Evolutionary conservation across 2,888 invertebrate genomes (phyloP).

Genomic region (Unio pictorum): DNA sequence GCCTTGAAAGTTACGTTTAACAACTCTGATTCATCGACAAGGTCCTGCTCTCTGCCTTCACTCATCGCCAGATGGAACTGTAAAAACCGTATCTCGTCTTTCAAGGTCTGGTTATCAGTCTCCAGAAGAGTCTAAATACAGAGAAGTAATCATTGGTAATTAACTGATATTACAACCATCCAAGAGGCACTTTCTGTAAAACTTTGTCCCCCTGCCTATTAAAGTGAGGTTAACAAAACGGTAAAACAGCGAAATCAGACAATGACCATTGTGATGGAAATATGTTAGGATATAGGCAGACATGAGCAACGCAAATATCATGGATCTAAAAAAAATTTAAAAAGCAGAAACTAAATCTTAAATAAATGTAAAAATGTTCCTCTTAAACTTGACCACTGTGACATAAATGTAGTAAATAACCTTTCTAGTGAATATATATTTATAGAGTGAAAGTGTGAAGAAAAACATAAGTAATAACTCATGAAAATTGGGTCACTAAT

Average conservation of each 20-base stretch:
- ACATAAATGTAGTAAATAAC: too few species aligned
- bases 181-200: neutral
- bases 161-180: neutral
- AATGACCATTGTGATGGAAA: neutral
- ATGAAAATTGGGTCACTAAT: too few species aligned
- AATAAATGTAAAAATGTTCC: too few species aligned
- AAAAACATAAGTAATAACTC: too few species aligned
- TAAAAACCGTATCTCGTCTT: constrained; percentile 62
- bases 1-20: constrained; percentile 78
- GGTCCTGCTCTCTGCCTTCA: constrained; percentile 97
- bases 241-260: too few species aligned
- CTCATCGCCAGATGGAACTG: constrained; percentile 81
- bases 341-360: too few species aligned
- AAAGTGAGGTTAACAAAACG: neutral
- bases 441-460: too few species aligned
- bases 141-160: neutral
- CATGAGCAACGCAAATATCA: too few species aligned
- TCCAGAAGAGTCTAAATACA: constrained; percentile 60
- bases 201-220: too few species aligned
- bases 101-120: constrained; percentile 53
- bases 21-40: constrained; percentile 95
- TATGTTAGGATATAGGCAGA: neutral
- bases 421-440: too few species aligned
- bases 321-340: too few species aligned
- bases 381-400: too few species aligned